Conservation (phyloP, 37 sponge, comb jelly and placozoan genomes). For the Chondrosia reniformis region DNA sequence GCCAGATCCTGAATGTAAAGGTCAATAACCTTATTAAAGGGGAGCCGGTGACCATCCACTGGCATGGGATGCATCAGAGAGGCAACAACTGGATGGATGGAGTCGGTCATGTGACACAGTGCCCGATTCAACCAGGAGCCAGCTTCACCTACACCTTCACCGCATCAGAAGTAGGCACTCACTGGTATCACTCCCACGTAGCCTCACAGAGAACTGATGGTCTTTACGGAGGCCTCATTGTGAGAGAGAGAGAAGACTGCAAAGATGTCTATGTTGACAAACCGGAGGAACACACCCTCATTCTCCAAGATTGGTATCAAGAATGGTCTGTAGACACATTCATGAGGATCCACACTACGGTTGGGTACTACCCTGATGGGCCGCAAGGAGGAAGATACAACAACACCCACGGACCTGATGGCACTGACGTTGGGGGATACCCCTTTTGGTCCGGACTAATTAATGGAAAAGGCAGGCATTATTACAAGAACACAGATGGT, state of each 20-base stretch:
- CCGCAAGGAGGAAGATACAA: constrained; percentile 19
- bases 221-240: constrained; percentile 58
- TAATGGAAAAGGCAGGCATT: constrained; percentile 65
- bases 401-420: constrained; percentile 39
- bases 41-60: constrained; percentile 58
- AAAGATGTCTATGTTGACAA: constrained; percentile 22
- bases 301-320: constrained; percentile 52
- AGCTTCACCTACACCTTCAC: constrained; percentile 55
- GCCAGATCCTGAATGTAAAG: constrained; percentile 44
- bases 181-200: constrained; percentile 84
- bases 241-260: constrained; percentile 24
- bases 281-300: constrained; percentile 51
- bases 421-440: constrained; percentile 22
- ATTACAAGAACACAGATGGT: constrained; percentile 6
- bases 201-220: constrained; percentile 64
- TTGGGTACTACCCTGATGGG: constrained; percentile 23
- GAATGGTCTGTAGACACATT: constrained; percentile 28
- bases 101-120: constrained; percentile 60
- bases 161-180: constrained; percentile 58
- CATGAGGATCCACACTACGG: constrained; percentile 13
- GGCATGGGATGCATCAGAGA: constrained; percentile 79
- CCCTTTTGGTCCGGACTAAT: constrained; percentile 66
- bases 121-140: constrained; percentile 58
- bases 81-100: constrained; percentile 85
- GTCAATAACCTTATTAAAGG: constrained; percentile 45